Base-by-base conservation (phyloP, 2,797 vertebrate genomes). In the Benthosema pterotum region DNA sequence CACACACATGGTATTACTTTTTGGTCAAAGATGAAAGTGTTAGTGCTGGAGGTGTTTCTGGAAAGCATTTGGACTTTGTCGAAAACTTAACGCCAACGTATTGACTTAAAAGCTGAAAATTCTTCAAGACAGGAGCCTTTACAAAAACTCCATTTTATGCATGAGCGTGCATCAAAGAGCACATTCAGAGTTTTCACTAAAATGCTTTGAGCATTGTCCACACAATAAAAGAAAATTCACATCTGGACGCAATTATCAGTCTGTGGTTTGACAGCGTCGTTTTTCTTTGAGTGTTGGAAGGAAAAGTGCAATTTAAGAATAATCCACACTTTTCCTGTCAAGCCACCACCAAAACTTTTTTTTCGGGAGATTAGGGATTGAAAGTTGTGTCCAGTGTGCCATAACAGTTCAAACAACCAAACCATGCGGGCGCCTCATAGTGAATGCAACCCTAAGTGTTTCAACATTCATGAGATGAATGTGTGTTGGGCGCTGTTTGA, bases 181-280 rank as follows among this genome's bases (percentile, higher is more conserved):
- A 62, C 71, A 75, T 82, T 45, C 70, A 71, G 77, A 67, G 57
- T 63, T 69, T 71, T 74, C 69, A 45, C 74, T 67, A 19, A 67
- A 78, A 72, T 72, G 80, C 72, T 85, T 52, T 54, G 69, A 69
- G 67, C 78, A 65, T 79, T 86, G 75, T 82, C 69, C 65, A 71
- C 71, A 73, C 62, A 65, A 70, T 78, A 65, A 71, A 83, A 67
- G 54, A 47, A 59, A 57, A 45, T 49, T 78, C 61, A 87, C 87
- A 93, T 93, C 92, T 95, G 95, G 91, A 88, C 74, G 75, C 83
- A 90, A 90, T 94, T 93, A 91, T 87, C 79, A 68, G 60, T 79
- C 73, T 77, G 74, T 86, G 85, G 83, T 86, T 72, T 77, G 71
- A 84, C 76, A 82, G 25, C 43, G 57, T 67, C 67, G 65, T 73